Evolutionary conservation across 2,888 invertebrate genomes (phyloP).

Genomic region (Drosophila suboccidentalis): DNA sequence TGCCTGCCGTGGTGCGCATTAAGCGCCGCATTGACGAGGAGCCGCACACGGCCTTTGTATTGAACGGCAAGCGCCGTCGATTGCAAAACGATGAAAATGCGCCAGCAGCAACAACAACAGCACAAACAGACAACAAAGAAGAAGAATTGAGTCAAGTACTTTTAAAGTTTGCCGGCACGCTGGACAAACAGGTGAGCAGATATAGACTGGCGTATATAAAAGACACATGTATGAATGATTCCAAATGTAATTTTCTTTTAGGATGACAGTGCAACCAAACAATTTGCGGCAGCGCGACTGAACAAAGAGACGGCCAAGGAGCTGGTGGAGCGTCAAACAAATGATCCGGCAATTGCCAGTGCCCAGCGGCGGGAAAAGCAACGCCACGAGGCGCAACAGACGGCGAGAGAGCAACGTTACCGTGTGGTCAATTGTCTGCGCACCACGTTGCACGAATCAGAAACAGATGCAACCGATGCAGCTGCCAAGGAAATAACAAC

Average conservation of each 20-base stretch:
- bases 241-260: conserved; percentile 64
- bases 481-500: conserved; percentile 22
- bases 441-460: conserved; percentile 76
- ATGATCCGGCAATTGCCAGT: conserved; percentile 83
- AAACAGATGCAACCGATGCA: conserved; percentile 37
- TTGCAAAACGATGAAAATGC: conserved; percentile 83
- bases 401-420: conserved; percentile 87
- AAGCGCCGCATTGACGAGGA: conserved; percentile 91
- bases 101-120: conserved; percentile 22
- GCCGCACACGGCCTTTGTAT: conserved; percentile 90
- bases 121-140: conserved; percentile 50
- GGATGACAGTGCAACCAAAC: conserved; percentile 86
- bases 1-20: conserved; percentile 89
- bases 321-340: conserved; percentile 86
- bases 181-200: conserved; percentile 88
- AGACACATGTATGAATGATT: neutral
- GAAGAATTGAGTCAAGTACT: conserved; percentile 87
- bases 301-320: conserved; percentile 86
- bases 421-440: conserved; percentile 88
- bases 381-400: conserved; percentile 85
- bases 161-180: conserved; percentile 91
- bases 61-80: conserved; percentile 90
- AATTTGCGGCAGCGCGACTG: conserved; percentile 85
- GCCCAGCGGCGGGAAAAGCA: conserved; percentile 85
- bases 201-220: too few species aligned